phyloP scores from a whole-genome alignment of 2,797 vertebrate species.

The Carcharodon carcharias region DNA sequence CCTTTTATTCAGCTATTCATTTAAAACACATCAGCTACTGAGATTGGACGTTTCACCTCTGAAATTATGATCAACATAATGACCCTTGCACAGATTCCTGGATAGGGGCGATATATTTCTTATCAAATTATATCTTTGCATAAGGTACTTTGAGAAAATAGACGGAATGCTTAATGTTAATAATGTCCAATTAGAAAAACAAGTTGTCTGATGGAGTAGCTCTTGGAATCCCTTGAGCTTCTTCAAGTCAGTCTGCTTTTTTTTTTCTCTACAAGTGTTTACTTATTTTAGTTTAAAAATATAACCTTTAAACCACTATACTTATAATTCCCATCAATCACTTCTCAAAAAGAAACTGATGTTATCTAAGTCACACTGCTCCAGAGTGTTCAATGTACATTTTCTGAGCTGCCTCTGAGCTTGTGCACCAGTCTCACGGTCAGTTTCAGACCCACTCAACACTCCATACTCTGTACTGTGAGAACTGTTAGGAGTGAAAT shows the following conservation, averaged over 20 bases:
- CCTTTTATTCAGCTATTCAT: slow-evolving; percentile 31
- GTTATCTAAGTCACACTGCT: neutral
- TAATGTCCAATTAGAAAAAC: slow-evolving; percentile 22
- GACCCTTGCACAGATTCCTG: slow-evolving; percentile 13
- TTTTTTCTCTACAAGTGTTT: neutral
- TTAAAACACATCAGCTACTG: slow-evolving; percentile 15
- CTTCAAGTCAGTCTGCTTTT: neutral
- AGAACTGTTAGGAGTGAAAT: neutral
- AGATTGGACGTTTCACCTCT: neutral
- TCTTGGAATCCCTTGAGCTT: neutral
- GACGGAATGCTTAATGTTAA: slow-evolving; percentile 18
- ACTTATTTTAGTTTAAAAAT: neutral
- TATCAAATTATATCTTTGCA: neutral
- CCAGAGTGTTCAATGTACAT: neutral
- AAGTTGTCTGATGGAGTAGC: neutral
- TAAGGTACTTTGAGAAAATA: neutral
- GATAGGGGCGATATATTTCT: slow-evolving; percentile 15
- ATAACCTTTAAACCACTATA: neutral
- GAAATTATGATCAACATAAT: slow-evolving; percentile 27
- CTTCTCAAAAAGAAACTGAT: neutral
- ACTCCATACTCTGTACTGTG: neutral
- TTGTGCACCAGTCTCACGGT: neutral
- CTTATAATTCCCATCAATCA: slow-evolving; percentile 3
- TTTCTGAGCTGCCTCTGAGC: neutral
- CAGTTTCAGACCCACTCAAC: neutral